Percentiles rank a stretch among this genome's conserved stretches.
These are phyloP conservation scores for Rhegmatorhina hoffmannsi DNA, from an alignment of 2,113 vertebrate species.

Conservation along the genomic window DNA sequence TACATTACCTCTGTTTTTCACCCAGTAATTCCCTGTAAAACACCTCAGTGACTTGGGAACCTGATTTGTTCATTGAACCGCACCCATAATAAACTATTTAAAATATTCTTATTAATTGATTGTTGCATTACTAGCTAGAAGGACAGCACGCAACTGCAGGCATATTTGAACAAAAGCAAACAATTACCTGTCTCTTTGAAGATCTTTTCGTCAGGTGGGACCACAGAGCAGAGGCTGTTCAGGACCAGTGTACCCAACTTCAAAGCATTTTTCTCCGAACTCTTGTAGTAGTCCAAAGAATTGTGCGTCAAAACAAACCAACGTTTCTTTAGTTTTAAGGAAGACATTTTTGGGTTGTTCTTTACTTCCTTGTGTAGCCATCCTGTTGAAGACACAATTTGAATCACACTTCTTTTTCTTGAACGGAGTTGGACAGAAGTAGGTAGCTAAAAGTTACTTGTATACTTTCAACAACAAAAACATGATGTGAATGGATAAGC, in stretches of 20 bases:
- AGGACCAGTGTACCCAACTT: constrained; percentile 94
- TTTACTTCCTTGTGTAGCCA: constrained; percentile 97
- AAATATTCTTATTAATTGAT: background rate
- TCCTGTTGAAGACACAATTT: constrained; percentile 73
- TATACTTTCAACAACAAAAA: background rate
- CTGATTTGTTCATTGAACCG: background rate
- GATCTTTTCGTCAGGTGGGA: constrained; percentile 90
- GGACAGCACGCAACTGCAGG: background rate
- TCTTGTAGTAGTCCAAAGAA: constrained; percentile 97
- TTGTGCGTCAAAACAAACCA: constrained; percentile 98
- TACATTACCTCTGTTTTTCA: background rate
- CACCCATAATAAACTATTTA: background rate
- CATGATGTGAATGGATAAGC: background rate
- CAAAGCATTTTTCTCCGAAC: constrained; percentile 88
- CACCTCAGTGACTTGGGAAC: background rate
- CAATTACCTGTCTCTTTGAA: constrained; percentile 91
- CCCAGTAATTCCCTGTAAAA: background rate
- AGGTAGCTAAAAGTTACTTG: background rate
- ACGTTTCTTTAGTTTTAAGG: constrained; percentile 91
- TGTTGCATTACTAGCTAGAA: background rate
- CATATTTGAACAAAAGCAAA: background rate
- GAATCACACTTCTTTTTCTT: background rate
- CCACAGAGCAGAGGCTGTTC: constrained; percentile 94
- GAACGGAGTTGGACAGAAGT: background rate
- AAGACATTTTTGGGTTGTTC: constrained; percentile 84